Evolutionary conservation across 2,888 invertebrate species (phyloP).

Genomic region (Eledone cirrhosa): DNA sequence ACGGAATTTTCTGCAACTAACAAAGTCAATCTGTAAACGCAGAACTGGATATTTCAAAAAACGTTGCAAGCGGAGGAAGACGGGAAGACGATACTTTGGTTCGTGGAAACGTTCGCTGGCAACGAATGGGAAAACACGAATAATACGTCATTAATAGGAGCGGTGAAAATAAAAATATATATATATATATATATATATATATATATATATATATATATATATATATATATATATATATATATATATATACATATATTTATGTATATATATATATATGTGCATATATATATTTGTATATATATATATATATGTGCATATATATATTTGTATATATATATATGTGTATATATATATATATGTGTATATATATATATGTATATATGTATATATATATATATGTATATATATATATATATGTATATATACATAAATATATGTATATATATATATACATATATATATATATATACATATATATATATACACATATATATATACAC

Average conservation of each 20-base stretch:
- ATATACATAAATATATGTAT: not conserved
- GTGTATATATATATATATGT: not conserved
- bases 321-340: not conserved
- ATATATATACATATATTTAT: not conserved
- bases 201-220: not conserved
- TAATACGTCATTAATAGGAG: too few species aligned
- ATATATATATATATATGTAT: not conserved
- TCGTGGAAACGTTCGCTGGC: too few species aligned
- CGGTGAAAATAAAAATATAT: not conserved
- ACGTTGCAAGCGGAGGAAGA: too few species aligned
- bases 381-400: not conserved
- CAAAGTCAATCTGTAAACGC: too few species aligned
- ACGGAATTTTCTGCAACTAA: too few species aligned
- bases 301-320: not conserved
- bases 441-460: not conserved
- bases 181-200: not conserved
- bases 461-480: not conserved
- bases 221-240: constrained; percentile 6
- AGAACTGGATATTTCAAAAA: too few species aligned
- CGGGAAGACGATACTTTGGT: too few species aligned
- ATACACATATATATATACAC: not conserved
- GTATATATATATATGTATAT: not conserved
- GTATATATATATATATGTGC: not conserved
- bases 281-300: not conserved
- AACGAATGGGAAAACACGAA: too few species aligned